These are phyloP conservation scores for Origma solitaria DNA, from an alignment of 2,113 vertebrate genomes.

Conservation along the genomic window DNA sequence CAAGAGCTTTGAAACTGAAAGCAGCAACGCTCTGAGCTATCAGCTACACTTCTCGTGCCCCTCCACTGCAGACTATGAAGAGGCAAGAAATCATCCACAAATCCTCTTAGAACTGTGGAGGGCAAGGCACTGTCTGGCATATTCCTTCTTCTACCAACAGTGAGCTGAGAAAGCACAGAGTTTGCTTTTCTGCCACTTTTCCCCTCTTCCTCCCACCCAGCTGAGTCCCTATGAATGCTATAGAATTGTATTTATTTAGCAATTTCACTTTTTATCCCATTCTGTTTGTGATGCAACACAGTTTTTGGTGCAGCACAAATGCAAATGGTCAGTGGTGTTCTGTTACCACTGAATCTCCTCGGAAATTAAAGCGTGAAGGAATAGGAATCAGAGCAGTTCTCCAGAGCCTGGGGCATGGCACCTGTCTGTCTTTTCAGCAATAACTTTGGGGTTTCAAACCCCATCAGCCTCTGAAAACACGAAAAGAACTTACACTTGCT, in stretches of 20 bases:
- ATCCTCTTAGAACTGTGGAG: background rate
- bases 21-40: background rate
- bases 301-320: background rate
- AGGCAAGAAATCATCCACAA: background rate
- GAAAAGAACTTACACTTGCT: background rate
- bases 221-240: too few relatives aligned
- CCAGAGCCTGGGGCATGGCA: background rate
- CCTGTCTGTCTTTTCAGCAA: background rate
- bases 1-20: background rate
- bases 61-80: background rate
- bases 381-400: background rate
- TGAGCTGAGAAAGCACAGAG: background rate
- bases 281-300: background rate
- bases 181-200: background rate
- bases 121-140: background rate
- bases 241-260: background rate
- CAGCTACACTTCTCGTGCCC: background rate
- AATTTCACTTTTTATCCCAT: background rate
- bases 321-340: accelerated
- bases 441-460: background rate
- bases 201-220: background rate
- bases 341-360: background rate
- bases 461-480: background rate
- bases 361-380: background rate
- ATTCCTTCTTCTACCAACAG: background rate